Base-by-base conservation (phyloP, 92 coral and sea anemone genomes). In the Pocillopora meandrina region DNA sequence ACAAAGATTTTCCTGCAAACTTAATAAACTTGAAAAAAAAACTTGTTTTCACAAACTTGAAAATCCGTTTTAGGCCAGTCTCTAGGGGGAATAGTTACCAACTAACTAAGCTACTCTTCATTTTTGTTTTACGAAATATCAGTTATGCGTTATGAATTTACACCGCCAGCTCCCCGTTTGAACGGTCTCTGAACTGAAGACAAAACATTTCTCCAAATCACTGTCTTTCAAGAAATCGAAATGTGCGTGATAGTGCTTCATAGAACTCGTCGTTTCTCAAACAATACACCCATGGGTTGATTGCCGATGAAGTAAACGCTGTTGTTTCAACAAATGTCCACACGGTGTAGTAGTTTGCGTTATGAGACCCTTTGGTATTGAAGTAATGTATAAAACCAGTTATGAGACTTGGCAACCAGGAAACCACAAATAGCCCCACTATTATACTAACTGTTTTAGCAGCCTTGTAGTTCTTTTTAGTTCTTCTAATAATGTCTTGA, bases 261-360 rank as follows among this genome's bases (percentile, higher is more conserved):
- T 13, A 4, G 9, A 42, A 72, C 14, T 73, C 77, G 9, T 56
- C 76, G 60, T 72, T 72, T 72, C 76, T 31, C 57, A 72, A 21
- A 15, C 61, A 72, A n/a, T 72, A 72, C 58, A 72, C 60, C 76
- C 76, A 72, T 3, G 76, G 76, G 76, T 72, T 72, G 23, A 72
- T 72, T 9, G 76, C 76, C 34, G 76, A 72, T 42, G 76, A 72
- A 47, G 58, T 42, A 72, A 72, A 72, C 23, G 76, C 76, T 14
- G 17, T 58, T 14, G 76, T 49, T 42, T 70, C 74, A 2, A 70
- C 74, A 33, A 3, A 33, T 12, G 20, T 33, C 74, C 73, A 70
- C 56, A 70, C 74, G 16, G 20, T 15, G 56, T 42, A 42, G 56
- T 70, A 70, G 3, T 26, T 16, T 19, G 49, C 10, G 17, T 42